phyloP scores from a whole-genome alignment of 2,113 vertebrate genomes.

The Psammodynastes pulverulentus region DNA sequence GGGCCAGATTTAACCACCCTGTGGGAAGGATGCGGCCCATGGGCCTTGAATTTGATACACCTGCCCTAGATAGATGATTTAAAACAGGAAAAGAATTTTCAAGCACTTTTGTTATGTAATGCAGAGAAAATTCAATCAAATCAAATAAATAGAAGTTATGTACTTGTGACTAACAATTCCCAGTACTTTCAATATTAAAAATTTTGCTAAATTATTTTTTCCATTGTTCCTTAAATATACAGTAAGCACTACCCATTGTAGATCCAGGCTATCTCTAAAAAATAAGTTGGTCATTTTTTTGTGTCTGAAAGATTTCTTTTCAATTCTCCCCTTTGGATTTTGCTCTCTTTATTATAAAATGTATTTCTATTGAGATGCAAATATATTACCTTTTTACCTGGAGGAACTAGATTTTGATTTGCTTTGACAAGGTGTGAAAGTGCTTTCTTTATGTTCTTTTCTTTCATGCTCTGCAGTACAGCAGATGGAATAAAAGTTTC shows the following conservation, averaged over 20 bases:
- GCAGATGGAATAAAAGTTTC: slow-evolving; percentile 94
- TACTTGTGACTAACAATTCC: slow-evolving; percentile 24
- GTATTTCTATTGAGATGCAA: slow-evolving; percentile 70
- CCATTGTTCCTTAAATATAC: slow-evolving; percentile 51
- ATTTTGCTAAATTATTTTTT: slow-evolving; percentile 49
- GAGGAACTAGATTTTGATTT: slow-evolving; percentile 97
- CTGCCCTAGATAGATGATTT: neutral
- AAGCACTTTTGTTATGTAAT: slow-evolving; percentile 28
- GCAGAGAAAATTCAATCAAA: neutral
- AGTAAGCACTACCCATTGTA: slow-evolving; percentile 29
- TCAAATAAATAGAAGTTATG: slow-evolving; percentile 6
- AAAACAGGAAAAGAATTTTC: slow-evolving; percentile 26
- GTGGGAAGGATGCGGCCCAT: no score
- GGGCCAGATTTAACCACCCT: no score
- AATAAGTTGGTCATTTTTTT: slow-evolving; percentile 55
- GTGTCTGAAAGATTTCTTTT: slow-evolving; percentile 56
- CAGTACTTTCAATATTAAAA: slow-evolving; percentile 30
- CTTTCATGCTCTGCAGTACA: slow-evolving; percentile 99
- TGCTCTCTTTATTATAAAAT: slow-evolving; percentile 56
- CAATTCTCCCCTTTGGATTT: slow-evolving; percentile 42
- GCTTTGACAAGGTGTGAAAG: slow-evolving; percentile 98
- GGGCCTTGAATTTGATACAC: no score
- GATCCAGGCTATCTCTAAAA: slow-evolving; percentile 42
- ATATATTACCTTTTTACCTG: slow-evolving; percentile 94
- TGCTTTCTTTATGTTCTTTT: slow-evolving; percentile 99